A percentile compares a stretch with the other conserved stretches of the same genome.
Conservation (phyloP, 2,113 vertebrate genomes). For the Butastur rufipennis region DNA sequence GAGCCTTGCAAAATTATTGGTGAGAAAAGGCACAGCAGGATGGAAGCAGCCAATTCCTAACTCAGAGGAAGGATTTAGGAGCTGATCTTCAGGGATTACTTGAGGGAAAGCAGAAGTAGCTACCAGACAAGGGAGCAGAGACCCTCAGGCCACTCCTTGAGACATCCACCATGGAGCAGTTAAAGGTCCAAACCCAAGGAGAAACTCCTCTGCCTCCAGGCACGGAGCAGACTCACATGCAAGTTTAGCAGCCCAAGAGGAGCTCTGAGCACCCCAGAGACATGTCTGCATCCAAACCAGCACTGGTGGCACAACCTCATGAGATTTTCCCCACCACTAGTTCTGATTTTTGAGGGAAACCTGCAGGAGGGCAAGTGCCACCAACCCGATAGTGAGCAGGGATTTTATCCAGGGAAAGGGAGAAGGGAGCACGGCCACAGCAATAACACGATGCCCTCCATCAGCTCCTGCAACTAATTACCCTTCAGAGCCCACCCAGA, state of each 20-base stretch:
- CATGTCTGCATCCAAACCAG: not conserved
- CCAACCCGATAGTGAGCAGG: accelerated
- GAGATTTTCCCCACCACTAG: not conserved
- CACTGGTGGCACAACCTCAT: too few species aligned
- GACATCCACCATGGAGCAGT: not conserved
- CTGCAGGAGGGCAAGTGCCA: not conserved
- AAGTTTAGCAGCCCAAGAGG: not conserved
- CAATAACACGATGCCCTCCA: not conserved
- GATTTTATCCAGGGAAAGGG: not conserved
- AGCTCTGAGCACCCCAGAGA: not conserved
- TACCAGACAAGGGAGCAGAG: not conserved
- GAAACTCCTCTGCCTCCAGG: not conserved
- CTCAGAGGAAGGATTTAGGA: not conserved
- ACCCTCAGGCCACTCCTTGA: not conserved
- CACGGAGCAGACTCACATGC: accelerated
- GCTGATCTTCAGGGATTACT: not conserved
- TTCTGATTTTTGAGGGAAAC: not conserved
- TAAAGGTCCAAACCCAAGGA: not conserved
- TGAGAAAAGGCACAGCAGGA: not conserved
- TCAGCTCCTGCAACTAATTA: not conserved
- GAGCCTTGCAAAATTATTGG: not conserved
- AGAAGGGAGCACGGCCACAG: not conserved
- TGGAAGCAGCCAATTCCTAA: not conserved
- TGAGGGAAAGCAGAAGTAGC: not conserved
- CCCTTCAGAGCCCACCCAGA: not conserved